phyloP scores from a whole-genome alignment of 2,797 vertebrate genomes.

The Luscinia megarhynchos region DNA sequence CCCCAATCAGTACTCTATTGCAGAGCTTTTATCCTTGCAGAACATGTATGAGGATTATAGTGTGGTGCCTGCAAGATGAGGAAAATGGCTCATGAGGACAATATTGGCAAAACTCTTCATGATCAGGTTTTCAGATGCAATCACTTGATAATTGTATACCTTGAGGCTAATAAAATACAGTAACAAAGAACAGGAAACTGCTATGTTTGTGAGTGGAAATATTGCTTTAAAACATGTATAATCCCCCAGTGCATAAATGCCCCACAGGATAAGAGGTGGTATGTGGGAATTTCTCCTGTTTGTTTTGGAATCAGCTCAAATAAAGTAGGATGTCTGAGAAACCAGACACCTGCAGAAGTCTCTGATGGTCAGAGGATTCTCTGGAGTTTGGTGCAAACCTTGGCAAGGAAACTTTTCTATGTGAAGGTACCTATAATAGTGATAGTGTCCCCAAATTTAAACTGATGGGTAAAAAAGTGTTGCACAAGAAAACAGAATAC shows the following conservation, averaged over 20 bases:
- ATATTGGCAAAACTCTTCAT: background rate
- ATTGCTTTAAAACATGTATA: background rate
- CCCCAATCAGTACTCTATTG: background rate
- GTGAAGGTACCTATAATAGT: background rate
- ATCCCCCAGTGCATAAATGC: background rate
- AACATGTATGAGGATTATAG: fast-evolving
- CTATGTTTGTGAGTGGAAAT: background rate
- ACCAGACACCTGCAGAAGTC: background rate
- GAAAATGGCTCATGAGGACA: background rate
- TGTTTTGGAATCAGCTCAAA: background rate
- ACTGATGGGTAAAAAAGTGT: background rate
- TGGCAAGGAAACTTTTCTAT: background rate
- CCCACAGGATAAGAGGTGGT: background rate
- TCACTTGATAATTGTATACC: constrained; percentile 27
- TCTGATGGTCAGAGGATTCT: background rate
- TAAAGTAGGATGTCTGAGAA: background rate
- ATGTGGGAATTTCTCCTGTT: background rate
- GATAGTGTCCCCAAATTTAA: background rate
- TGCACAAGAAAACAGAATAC: background rate
- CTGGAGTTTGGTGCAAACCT: background rate
- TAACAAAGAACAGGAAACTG: constrained; percentile 21
- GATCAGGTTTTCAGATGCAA: constrained; percentile 13
- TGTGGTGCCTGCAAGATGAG: background rate
- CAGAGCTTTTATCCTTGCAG: background rate
- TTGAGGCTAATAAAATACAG: constrained; percentile 22